phyloP scores from a whole-genome alignment of 2,113 vertebrate genomes.

The Chelonoidis abingdonii region DNA sequence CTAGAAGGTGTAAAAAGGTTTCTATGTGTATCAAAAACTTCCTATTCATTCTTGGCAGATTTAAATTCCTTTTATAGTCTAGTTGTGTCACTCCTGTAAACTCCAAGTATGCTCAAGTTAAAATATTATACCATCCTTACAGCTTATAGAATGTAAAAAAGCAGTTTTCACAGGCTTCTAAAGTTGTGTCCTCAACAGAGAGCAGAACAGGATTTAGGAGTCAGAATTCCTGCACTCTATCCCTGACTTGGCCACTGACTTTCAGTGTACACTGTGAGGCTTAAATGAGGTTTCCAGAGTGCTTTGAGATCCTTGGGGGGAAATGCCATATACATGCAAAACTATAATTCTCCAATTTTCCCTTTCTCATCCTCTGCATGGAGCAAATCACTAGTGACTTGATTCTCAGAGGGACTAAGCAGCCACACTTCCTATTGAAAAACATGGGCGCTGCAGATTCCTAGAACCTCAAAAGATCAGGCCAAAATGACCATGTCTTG shows the following conservation, averaged over 20 bases:
- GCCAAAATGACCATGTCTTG: neutral
- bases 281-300: neutral
- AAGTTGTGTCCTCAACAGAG: neutral
- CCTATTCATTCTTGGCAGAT: too few species aligned
- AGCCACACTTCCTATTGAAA: neutral
- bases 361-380: neutral
- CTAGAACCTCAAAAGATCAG: neutral
- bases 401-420: neutral
- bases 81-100: neutral
- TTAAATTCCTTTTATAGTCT: too few species aligned
- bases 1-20: too few species aligned
- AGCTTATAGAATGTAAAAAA: neutral
- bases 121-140: neutral
- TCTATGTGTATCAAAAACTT: too few species aligned
- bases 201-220: neutral
- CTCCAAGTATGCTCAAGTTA: neutral
- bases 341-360: neutral
- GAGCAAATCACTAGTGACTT: neutral
- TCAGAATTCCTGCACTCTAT: neutral
- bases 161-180: neutral
- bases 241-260: neutral
- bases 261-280: neutral
- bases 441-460: neutral
- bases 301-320: neutral
- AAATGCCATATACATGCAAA: neutral